phyloP scores from a whole-genome alignment of 2,888 invertebrate genomes.

The Mesoligia furuncula region DNA sequence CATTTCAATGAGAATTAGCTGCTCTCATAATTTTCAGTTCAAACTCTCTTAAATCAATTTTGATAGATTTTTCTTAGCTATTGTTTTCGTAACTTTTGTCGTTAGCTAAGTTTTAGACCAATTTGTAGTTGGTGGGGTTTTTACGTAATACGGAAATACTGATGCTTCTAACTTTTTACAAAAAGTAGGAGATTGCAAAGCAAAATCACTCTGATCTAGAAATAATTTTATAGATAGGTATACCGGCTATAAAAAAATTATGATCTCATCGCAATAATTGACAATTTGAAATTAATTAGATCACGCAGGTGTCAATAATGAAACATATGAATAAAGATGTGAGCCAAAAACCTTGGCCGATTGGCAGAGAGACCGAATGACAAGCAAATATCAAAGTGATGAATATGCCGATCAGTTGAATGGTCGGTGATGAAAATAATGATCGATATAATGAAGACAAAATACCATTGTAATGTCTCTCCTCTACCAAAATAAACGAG shows the following conservation, averaged over 20 bases:
- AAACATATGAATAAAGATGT: constrained; percentile 44
- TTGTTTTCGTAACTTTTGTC: neutral
- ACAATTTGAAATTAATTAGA: constrained; percentile 36
- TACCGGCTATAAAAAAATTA: constrained; percentile 30
- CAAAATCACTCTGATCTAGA: neutral
- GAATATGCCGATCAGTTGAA: constrained; percentile 38
- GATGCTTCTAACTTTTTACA: neutral
- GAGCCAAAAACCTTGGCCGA: constrained; percentile 72
- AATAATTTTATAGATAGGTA: neutral
- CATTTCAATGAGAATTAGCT: neutral
- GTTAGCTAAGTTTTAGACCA: neutral
- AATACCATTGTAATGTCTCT: constrained; percentile 1
- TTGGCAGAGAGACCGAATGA: constrained; percentile 63
- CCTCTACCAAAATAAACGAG: constrained; percentile 26
- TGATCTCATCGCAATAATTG: constrained; percentile 38
- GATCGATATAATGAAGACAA: constrained; percentile 18
- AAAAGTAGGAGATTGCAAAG: neutral
- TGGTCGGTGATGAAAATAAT: constrained; percentile 46
- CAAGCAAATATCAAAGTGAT: constrained; percentile 37
- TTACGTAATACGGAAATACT: neutral
- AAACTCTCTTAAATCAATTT: neutral
- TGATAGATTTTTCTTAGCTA: neutral
- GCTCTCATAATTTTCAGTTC: neutral
- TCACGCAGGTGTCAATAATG: constrained; percentile 61
- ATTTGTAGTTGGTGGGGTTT: neutral